A percentile compares a stretch with the other conserved stretches of the same genome.
phyloP scores from a whole-genome alignment of 2,888 invertebrate species.

The Labia minor region DNA sequence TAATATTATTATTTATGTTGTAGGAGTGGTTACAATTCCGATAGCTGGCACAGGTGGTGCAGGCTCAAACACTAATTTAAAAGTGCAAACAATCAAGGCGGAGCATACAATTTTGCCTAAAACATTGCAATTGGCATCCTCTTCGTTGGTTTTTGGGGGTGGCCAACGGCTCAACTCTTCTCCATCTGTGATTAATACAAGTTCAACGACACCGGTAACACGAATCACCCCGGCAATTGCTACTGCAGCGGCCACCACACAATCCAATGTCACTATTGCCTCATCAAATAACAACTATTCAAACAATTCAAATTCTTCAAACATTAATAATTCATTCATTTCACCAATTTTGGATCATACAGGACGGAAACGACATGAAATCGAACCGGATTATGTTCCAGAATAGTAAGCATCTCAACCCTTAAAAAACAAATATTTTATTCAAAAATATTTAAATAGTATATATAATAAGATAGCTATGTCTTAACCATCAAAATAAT shows the following conservation, averaged over 20 bases:
- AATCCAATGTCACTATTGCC: background rate
- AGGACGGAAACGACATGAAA: slow-evolving; percentile 48
- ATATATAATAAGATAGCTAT: too few species aligned
- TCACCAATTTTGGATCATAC: slow-evolving; percentile 51
- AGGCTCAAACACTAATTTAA: slow-evolving; percentile 27
- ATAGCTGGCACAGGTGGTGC: slow-evolving; percentile 26
- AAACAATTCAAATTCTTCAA: background rate
- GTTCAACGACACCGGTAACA: background rate
- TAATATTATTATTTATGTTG: slow-evolving; percentile 16
- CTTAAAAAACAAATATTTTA: too few species aligned
- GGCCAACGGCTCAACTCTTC: background rate
- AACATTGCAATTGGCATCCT: slow-evolving; percentile 26
- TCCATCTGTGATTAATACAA: background rate
- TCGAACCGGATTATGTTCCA: slow-evolving; percentile 45
- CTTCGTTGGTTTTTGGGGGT: slow-evolving; percentile 24
- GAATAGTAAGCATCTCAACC: slow-evolving; percentile 49
- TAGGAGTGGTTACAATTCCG: slow-evolving; percentile 30
- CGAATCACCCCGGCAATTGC: background rate
- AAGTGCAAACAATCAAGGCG: slow-evolving; percentile 23
- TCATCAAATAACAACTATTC: background rate
- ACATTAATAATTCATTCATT: slow-evolving; percentile 31
- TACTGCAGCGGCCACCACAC: background rate
- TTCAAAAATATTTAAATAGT: too few species aligned
- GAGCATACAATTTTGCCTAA: slow-evolving; percentile 26
- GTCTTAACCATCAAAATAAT: too few species aligned